Conservation (phyloP, 53 echinoderm and acorn worm species). For the Temnopleurus reevesii region DNA sequence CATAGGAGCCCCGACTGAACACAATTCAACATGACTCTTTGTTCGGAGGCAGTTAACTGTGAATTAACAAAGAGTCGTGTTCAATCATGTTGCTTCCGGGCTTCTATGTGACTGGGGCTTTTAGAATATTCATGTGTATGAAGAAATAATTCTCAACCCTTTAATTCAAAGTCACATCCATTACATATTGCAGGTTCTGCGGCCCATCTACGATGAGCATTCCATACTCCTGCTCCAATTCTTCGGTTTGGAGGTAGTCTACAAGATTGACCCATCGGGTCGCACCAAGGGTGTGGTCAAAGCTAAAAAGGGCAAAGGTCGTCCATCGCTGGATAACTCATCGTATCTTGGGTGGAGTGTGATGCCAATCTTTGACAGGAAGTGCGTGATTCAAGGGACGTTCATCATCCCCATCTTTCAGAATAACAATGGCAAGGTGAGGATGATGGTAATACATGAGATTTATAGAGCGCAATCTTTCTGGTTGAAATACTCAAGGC, state of each 20-base stretch:
- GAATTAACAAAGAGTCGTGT: too few relatives aligned
- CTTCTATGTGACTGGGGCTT: too few relatives aligned
- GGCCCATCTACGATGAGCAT: slow-evolving; percentile 60
- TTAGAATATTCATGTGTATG: too few relatives aligned
- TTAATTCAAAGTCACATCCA: too few relatives aligned
- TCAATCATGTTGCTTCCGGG: too few relatives aligned
- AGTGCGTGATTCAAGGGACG: slow-evolving; percentile 66
- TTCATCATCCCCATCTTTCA: slow-evolving; percentile 69
- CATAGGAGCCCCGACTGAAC: too few relatives aligned
- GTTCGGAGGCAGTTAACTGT: too few relatives aligned
- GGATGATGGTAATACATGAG: too few relatives aligned
- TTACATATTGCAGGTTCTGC: slow-evolving; percentile 57
- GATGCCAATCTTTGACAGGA: slow-evolving; percentile 67
- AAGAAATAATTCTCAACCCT: too few relatives aligned
- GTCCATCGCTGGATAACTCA: slow-evolving; percentile 31
- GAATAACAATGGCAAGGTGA: slow-evolving; percentile 29
- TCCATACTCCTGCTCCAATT: slow-evolving; percentile 65
- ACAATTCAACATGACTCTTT: too few relatives aligned
- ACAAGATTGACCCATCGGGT: slow-evolving; percentile 61
- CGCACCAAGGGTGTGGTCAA: slow-evolving; percentile 59
- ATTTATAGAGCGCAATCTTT: neutral
- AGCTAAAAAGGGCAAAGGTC: slow-evolving; percentile 55
- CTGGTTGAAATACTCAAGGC: too few relatives aligned
- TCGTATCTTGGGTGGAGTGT: slow-evolving; percentile 68
- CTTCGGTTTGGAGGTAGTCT: slow-evolving; percentile 62